Conservation (phyloP, 2,113 vertebrate species). For the Sceloporus tristichus region DNA sequence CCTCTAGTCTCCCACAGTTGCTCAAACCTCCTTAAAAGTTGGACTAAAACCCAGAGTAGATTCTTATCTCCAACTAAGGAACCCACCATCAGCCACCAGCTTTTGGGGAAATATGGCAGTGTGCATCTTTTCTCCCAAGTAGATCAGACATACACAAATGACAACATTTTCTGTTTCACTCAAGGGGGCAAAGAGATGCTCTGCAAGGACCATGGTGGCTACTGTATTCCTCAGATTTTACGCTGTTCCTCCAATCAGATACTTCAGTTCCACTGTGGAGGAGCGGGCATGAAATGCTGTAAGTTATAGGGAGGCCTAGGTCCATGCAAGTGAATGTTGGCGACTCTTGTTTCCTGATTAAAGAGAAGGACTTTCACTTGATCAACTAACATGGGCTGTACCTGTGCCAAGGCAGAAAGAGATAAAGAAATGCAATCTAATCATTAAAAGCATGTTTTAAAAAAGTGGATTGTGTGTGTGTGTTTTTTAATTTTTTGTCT, state of each 20-base stretch:
- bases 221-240: background rate
- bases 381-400: background rate
- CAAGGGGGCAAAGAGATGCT: background rate
- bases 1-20: too few relatives aligned
- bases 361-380: background rate
- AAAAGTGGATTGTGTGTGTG: background rate
- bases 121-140: background rate
- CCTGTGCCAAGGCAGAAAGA: background rate
- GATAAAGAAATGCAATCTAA: background rate
- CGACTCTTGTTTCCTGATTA: background rate
- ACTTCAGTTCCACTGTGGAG: background rate
- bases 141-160: background rate
- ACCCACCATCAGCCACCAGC: too few relatives aligned
- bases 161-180: background rate
- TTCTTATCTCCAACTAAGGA: too few relatives aligned
- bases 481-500: background rate
- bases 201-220: background rate
- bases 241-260: background rate
- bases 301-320: background rate
- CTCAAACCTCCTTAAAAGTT: too few relatives aligned
- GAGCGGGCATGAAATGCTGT: background rate
- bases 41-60: too few relatives aligned
- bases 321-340: background rate
- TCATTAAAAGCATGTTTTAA: background rate
- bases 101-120: too few relatives aligned